Evolutionary conservation across 92 coral and sea anemone species (phyloP).

Genomic region (Epizoanthus ramosus): DNA sequence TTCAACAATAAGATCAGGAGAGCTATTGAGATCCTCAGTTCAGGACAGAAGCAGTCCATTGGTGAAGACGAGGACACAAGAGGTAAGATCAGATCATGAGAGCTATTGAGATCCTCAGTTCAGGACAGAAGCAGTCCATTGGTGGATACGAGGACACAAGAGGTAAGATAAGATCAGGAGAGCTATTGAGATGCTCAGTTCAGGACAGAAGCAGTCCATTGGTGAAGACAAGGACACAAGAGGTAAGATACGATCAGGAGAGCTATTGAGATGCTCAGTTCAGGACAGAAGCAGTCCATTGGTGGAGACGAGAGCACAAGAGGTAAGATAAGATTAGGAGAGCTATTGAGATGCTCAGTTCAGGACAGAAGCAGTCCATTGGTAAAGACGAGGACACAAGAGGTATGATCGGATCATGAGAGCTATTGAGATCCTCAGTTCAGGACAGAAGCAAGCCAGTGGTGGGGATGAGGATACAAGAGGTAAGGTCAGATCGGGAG

Average conservation of each 20-base stretch:
- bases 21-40: conserved; percentile 89
- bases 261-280: conserved; percentile 87
- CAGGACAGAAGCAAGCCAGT: conserved; percentile 51
- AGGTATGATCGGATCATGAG: conserved; percentile 52
- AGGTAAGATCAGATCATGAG: conserved; percentile 54
- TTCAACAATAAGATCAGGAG: conserved; percentile 90
- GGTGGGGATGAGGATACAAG: conserved; percentile 16
- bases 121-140: conserved; percentile 50
- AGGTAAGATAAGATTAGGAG: conserved; percentile 53
- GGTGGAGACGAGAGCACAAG: conserved; percentile 9
- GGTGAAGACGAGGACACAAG: conserved; percentile 10
- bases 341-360: conserved; percentile 87
- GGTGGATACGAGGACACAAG: conserved; percentile 10
- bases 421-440: conserved; percentile 89
- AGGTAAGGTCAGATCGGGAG: conserved; percentile 79
- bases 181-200: conserved; percentile 87
- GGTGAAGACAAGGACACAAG: conserved; percentile 10
- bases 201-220: conserved; percentile 50
- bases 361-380: conserved; percentile 50
- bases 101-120: conserved; percentile 89
- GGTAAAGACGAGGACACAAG: conserved; percentile 9
- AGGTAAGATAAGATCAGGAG: conserved; percentile 54
- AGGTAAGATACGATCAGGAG: conserved; percentile 52
- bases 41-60: conserved; percentile 50
- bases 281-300: conserved; percentile 50